Evolutionary conservation across 2,888 invertebrate genomes (phyloP).

Genomic region (Drosophila kuntzei): DNA sequence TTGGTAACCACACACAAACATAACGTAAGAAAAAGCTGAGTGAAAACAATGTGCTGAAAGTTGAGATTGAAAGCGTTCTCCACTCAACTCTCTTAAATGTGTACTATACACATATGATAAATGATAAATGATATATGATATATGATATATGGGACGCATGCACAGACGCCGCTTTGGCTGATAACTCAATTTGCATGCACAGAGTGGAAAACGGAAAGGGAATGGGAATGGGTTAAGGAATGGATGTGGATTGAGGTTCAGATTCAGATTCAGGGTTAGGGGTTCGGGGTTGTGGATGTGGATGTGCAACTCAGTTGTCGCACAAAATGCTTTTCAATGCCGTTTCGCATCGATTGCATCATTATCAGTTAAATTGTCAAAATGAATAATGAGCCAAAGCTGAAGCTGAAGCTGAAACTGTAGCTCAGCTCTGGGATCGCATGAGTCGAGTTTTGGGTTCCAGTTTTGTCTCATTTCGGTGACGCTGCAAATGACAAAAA

Average conservation of each 20-base stretch:
- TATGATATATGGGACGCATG: no score
- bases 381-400: conserved; percentile 84
- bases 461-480: conserved; percentile 54
- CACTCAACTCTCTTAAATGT: background rate
- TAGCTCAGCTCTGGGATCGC: conserved; percentile 24
- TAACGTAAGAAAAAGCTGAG: conserved; percentile 12
- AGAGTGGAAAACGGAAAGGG: background rate
- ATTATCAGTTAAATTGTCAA: conserved; percentile 86
- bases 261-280: background rate
- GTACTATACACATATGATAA: conserved; percentile 27
- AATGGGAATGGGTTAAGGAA: conserved; percentile 7
- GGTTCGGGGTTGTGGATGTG: background rate
- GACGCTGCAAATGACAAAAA: conserved; percentile 74
- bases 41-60: conserved; percentile 68
- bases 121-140: conserved; percentile 15
- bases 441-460: conserved; percentile 55
- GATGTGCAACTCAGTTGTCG: conserved; percentile 46
- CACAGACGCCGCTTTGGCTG: conserved; percentile 41
- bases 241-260: background rate
- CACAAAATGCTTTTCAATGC: conserved; percentile 75
- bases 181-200: conserved; percentile 80
- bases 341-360: conserved; percentile 83
- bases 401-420: conserved; percentile 5
- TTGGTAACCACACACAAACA: conserved; percentile 67
- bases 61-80: conserved; percentile 23